A percentile compares a stretch with the other conserved stretches of the same genome.
phyloP scores from a whole-genome alignment of 2,888 invertebrate species.

The Leptarthrus brevirostris region DNA sequence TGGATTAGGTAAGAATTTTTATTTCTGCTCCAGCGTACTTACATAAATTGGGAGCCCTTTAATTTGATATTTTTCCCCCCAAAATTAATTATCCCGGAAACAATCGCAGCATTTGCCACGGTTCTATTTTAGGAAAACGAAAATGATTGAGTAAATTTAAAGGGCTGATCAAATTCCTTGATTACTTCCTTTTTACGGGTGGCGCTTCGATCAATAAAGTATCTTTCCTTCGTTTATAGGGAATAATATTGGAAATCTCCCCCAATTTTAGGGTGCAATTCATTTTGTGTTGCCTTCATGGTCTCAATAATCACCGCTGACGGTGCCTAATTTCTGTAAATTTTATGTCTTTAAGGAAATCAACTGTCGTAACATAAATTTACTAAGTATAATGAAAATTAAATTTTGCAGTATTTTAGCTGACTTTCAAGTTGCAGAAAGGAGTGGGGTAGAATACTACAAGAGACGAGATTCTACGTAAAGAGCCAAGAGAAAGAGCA shows the following conservation, averaged over 20 bases:
- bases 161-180: constrained; percentile 16
- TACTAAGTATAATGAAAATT: constrained; percentile 27
- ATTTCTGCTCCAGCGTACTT: too few relatives aligned
- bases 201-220: constrained; percentile 26
- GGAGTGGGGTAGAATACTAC: not conserved
- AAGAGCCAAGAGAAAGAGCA: constrained; percentile 1
- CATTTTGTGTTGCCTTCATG: not conserved
- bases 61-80: too few relatives aligned
- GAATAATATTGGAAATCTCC: constrained; percentile 2
- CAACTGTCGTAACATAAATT: constrained; percentile 29
- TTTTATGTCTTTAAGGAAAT: constrained; percentile 23
- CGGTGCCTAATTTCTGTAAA: constrained; percentile 17
- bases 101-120: too few relatives aligned
- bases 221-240: not conserved
- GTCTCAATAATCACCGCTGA: constrained; percentile 10
- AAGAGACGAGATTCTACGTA: not conserved
- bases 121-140: too few relatives aligned
- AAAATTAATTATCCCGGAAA: too few relatives aligned
- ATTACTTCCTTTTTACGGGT: constrained; percentile 25
- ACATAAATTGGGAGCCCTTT: too few relatives aligned
- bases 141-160: constrained; percentile 18
- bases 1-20: too few relatives aligned
- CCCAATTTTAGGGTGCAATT: not conserved
- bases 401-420: constrained; percentile 21
- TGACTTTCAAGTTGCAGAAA: constrained; percentile 5